These are phyloP conservation scores for Ptilonorhynchus violaceus DNA, from an alignment of 2,113 vertebrate species.

Conservation along the genomic window DNA sequence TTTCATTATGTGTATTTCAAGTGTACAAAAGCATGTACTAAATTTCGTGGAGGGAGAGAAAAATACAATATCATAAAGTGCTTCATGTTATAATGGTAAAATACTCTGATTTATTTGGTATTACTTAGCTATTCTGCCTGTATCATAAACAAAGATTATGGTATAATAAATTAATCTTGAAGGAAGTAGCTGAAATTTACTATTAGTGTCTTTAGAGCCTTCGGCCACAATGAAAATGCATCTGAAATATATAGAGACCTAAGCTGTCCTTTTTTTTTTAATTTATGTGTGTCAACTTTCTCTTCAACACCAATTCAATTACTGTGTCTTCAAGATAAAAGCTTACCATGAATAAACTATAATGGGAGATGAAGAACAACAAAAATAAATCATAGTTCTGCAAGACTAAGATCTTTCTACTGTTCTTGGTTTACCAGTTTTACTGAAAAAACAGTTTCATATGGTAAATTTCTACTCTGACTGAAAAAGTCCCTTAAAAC, in stretches of 20 bases:
- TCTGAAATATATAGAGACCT: conserved; percentile 10
- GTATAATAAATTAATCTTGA: conserved; percentile 48
- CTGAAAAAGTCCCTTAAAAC: neutral
- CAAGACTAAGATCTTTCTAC: neutral
- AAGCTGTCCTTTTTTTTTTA: neutral
- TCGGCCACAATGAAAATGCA: conserved; percentile 29
- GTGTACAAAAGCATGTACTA: neutral
- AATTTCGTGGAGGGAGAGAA: neutral
- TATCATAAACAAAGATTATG: conserved; percentile 58
- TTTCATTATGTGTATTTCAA: neutral
- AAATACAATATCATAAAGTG: neutral
- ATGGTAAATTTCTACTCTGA: neutral
- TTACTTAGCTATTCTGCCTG: conserved; percentile 34
- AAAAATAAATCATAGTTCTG: neutral
- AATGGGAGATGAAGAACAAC: conserved; percentile 4
- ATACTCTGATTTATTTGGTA: conserved; percentile 48
- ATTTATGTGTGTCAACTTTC: conserved; percentile 43
- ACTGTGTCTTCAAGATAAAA: conserved; percentile 50
- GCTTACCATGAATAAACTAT: conserved; percentile 23
- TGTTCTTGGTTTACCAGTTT: neutral
- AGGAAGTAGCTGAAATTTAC: conserved; percentile 47
- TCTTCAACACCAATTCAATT: conserved; percentile 53
- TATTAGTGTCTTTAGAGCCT: conserved; percentile 28
- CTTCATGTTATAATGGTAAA: neutral
- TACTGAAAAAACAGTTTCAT: neutral